A percentile compares a stretch with the other conserved stretches of the same genome.
phyloP scores from a whole-genome alignment of 2,888 invertebrate species.

The Caenorhabditis zanzibari region DNA sequence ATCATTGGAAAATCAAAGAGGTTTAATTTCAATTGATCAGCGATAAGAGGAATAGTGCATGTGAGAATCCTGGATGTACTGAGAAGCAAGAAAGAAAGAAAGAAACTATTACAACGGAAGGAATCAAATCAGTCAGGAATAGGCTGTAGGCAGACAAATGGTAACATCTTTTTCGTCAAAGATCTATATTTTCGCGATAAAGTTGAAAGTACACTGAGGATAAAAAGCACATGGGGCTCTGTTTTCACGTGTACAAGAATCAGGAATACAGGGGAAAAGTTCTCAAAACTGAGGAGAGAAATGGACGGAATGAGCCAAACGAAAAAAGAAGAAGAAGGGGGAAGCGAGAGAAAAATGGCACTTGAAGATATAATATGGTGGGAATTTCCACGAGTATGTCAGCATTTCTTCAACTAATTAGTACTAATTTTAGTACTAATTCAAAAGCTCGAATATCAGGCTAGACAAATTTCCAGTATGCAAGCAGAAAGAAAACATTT shows the following conservation, averaged over 20 bases:
- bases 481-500: too few relatives aligned
- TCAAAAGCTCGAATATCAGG: too few relatives aligned
- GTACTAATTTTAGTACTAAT: too few relatives aligned
- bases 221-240: neutral
- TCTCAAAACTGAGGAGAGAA: neutral
- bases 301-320: conserved; percentile 7
- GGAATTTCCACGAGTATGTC: conserved; percentile 2
- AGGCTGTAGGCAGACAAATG: neutral
- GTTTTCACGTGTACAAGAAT: conserved; percentile 14
- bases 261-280: conserved; percentile 10
- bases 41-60: conserved; percentile 13
- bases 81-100: neutral
- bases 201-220: neutral
- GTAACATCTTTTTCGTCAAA: conserved; percentile 7
- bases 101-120: conserved; percentile 31
- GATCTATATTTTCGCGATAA: conserved; percentile 6
- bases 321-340: conserved; percentile 3
- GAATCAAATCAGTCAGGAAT: conserved; percentile 1
- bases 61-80: neutral
- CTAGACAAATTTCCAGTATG: too few relatives aligned
- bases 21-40: conserved; percentile 4
- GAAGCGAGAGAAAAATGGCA: conserved; percentile 5
- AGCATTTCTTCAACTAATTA: neutral
- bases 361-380: conserved; percentile 30
- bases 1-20: neutral